Conservation (phyloP, 1,140 invertebrate species). For the Lerema accius region DNA sequence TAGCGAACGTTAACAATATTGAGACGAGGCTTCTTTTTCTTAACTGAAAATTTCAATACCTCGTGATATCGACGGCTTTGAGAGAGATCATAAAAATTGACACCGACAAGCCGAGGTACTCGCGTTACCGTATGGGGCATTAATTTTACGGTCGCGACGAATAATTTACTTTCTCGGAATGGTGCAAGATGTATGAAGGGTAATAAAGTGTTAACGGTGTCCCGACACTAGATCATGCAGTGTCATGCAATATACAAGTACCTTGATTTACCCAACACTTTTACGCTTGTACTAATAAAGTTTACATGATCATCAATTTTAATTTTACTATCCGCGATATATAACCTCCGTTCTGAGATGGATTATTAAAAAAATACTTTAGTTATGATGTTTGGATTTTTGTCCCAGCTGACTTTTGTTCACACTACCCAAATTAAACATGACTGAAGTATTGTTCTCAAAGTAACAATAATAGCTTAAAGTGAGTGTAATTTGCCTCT, state of each 20-base stretch:
- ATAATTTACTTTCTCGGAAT: conserved; percentile 76
- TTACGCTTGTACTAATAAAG: conserved; percentile 71
- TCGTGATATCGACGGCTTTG: conserved; percentile 50
- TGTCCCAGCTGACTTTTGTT: too few relatives aligned
- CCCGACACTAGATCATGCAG: conserved; percentile 56
- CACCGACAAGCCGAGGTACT: conserved; percentile 63
- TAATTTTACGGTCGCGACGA: conserved; percentile 71
- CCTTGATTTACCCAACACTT: conserved; percentile 69
- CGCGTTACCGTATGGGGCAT: conserved; percentile 67
- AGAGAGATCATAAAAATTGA: conserved; percentile 73
- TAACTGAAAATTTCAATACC: conserved; percentile 41
- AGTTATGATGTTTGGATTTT: too few relatives aligned
- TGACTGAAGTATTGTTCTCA: too few relatives aligned
- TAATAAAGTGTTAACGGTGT: conserved; percentile 68
- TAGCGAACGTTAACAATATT: conserved; percentile 38
- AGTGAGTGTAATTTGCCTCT: too few relatives aligned
- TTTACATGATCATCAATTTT: conserved; percentile 76
- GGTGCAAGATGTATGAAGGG: conserved; percentile 66
- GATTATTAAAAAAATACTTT: too few relatives aligned
- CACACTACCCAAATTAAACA: too few relatives aligned
- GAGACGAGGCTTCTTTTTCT: conserved; percentile 33
- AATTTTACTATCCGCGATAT: conserved; percentile 66
- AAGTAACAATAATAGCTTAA: too few relatives aligned
- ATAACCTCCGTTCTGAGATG: conserved; percentile 45
- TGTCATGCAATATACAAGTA: conserved; percentile 48